Evolutionary conservation across 2,797 vertebrate genomes (phyloP).

Genomic region (Capromys pilorides): DNA sequence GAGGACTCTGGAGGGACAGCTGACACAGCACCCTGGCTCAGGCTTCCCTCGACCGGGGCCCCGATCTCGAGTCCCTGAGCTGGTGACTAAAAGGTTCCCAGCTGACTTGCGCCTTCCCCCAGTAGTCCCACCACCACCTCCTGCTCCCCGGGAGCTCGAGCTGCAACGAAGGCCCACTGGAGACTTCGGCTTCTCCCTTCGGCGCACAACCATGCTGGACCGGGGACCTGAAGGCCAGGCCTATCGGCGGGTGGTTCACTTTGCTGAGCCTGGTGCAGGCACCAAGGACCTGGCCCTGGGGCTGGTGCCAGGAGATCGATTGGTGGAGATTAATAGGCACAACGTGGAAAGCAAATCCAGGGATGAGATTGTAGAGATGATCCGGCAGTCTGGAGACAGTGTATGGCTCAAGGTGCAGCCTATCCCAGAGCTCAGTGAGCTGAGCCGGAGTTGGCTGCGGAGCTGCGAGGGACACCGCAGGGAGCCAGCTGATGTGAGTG

Average conservation of each 20-base stretch:
- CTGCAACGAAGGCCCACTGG: slow-evolving; percentile 95
- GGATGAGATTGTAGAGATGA: slow-evolving; percentile 99
- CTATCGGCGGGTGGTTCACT: slow-evolving; percentile 94
- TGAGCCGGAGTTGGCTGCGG: slow-evolving; percentile 95
- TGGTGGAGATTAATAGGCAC: slow-evolving; percentile 95
- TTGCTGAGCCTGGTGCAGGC: slow-evolving; percentile 96
- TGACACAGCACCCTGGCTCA: slow-evolving; percentile 83
- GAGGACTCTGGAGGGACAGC: slow-evolving; percentile 90
- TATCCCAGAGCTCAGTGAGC: slow-evolving; percentile 96
- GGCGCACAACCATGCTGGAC: slow-evolving; percentile 97
- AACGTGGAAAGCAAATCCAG: slow-evolving; percentile 97
- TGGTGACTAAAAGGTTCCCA: slow-evolving; percentile 91
- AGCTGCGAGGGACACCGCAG: slow-evolving; percentile 88
- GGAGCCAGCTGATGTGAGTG: slow-evolving; percentile 93
- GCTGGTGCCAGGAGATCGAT: slow-evolving; percentile 94
- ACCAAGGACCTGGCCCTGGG: slow-evolving; percentile 96
- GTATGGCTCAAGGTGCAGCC: slow-evolving; percentile 97
- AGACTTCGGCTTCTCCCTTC: slow-evolving; percentile 96
- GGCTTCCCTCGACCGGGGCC: slow-evolving; percentile 72
- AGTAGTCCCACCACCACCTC: slow-evolving; percentile 89
- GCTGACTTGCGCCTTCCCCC: slow-evolving; percentile 90
- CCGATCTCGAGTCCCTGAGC: slow-evolving; percentile 87
- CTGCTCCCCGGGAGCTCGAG: slow-evolving; percentile 90
- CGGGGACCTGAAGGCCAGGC: slow-evolving; percentile 91
- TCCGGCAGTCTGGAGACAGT: slow-evolving; percentile 95